Conservation (phyloP, 2,888 invertebrate genomes). For the Ceramica pisi region DNA sequence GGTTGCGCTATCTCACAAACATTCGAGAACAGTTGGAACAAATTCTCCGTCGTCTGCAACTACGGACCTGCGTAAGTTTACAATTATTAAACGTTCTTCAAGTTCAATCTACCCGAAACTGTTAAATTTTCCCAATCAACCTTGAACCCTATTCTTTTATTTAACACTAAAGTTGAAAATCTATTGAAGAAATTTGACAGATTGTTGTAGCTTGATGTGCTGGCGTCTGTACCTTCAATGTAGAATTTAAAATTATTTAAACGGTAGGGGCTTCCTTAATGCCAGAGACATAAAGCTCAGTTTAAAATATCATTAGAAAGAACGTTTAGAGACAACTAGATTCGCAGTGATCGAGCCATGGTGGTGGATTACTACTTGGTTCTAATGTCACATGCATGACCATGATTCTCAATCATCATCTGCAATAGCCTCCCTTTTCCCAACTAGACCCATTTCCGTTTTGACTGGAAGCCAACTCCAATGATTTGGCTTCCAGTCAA, state of each 20-base stretch:
- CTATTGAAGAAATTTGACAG: too few relatives aligned
- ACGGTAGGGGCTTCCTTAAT: not conserved
- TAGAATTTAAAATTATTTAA: not conserved
- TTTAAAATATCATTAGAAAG: not conserved
- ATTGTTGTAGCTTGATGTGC: too few relatives aligned
- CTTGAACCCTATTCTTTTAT: too few relatives aligned
- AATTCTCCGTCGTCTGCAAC: slow-evolving; percentile 81
- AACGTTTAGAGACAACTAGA: not conserved
- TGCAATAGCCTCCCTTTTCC: too few relatives aligned
- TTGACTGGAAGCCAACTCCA: too few relatives aligned
- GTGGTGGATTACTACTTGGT: not conserved
- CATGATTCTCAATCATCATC: too few relatives aligned
- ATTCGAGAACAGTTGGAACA: slow-evolving; percentile 66
- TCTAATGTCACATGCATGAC: not conserved
- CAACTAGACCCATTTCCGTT: too few relatives aligned
- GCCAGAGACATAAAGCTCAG: too few relatives aligned
- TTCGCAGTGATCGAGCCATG: not conserved
- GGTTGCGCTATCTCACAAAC: slow-evolving; percentile 80
- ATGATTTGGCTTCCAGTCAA: too few relatives aligned
- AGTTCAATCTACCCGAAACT: too few relatives aligned
- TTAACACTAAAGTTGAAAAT: too few relatives aligned
- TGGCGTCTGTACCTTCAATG: not conserved
- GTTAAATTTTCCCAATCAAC: too few relatives aligned
- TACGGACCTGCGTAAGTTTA: slow-evolving; percentile 82
- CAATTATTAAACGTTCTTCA: not conserved